phyloP scores from a whole-genome alignment of 2,797 vertebrate genomes.

The Tadarida brasiliensis region DNA sequence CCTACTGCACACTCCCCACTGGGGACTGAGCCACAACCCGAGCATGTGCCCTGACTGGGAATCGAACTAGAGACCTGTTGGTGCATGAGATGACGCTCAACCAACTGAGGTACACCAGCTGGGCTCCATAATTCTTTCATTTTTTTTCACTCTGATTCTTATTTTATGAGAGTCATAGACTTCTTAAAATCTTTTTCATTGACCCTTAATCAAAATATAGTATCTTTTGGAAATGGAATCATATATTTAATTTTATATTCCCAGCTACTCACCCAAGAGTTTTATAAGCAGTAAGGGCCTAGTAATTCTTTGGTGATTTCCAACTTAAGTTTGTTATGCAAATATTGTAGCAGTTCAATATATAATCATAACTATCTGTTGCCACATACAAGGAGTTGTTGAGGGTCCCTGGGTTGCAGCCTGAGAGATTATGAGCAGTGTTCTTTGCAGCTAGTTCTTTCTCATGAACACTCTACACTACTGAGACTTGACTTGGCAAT shows the following conservation, averaged over 20 bases:
- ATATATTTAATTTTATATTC: slow-evolving; percentile 36
- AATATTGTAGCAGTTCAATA: background rate
- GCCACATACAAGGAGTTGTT: background rate
- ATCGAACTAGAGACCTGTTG: no score
- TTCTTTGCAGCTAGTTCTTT: background rate
- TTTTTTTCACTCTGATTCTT: background rate
- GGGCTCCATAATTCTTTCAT: background rate
- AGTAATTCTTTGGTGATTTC: background rate
- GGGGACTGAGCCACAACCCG: no score
- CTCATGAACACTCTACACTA: background rate
- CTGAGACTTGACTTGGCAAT: background rate
- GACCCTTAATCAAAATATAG: background rate
- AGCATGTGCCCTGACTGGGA: no score
- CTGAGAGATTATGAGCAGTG: background rate
- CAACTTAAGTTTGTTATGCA: background rate
- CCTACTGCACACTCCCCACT: no score
- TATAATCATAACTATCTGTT: background rate
- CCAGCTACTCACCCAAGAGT: background rate
- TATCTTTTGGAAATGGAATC: background rate
- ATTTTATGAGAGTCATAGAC: background rate
- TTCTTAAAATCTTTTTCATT: slow-evolving; percentile 8
- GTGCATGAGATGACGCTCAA: no score
- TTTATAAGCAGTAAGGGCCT: background rate
- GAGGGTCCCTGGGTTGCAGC: background rate
- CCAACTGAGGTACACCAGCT: no score